Conservation (phyloP, 2,113 vertebrate genomes). For the Anhinga anhinga region DNA sequence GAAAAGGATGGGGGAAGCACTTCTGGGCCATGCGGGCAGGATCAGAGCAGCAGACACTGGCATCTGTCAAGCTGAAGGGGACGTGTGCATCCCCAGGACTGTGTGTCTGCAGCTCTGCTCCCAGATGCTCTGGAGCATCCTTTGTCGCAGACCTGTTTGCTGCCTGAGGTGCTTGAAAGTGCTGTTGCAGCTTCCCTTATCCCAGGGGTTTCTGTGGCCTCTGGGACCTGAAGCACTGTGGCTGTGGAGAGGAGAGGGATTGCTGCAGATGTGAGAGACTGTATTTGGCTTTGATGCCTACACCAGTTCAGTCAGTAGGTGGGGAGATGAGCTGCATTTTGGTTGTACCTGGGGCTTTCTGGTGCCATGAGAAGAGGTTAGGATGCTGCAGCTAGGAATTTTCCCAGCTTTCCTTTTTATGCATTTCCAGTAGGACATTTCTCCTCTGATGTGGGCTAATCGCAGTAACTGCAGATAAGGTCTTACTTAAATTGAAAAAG, state of each 20-base stretch:
- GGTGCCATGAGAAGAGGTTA: fast-evolving
- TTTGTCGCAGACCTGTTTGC: neutral
- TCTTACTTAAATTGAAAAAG: neutral
- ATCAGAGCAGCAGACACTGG: neutral
- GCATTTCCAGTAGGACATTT: neutral
- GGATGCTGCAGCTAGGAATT: neutral
- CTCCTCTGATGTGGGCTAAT: neutral
- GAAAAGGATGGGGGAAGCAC: neutral
- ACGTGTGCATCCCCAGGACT: neutral
- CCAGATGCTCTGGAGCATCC: neutral
- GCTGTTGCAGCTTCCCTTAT: neutral
- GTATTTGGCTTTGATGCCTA: neutral
- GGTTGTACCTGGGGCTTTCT: neutral
- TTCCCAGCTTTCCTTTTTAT: neutral
- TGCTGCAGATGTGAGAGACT: too few relatives aligned
- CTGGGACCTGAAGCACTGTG: fast-evolving
- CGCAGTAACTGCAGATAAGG: fast-evolving
- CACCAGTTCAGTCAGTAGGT: neutral
- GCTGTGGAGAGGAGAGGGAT: too few relatives aligned
- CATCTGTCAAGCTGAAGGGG: neutral
- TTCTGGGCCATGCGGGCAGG: neutral
- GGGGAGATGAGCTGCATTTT: neutral
- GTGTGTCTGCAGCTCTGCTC: neutral
- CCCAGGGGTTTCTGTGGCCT: fast-evolving
- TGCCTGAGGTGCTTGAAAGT: neutral